Percentiles rank a stretch among this genome's conserved stretches.
These are phyloP conservation scores for Megalurothrips usitatus DNA, from an alignment of 2,888 invertebrate species.

Conservation along the genomic window DNA sequence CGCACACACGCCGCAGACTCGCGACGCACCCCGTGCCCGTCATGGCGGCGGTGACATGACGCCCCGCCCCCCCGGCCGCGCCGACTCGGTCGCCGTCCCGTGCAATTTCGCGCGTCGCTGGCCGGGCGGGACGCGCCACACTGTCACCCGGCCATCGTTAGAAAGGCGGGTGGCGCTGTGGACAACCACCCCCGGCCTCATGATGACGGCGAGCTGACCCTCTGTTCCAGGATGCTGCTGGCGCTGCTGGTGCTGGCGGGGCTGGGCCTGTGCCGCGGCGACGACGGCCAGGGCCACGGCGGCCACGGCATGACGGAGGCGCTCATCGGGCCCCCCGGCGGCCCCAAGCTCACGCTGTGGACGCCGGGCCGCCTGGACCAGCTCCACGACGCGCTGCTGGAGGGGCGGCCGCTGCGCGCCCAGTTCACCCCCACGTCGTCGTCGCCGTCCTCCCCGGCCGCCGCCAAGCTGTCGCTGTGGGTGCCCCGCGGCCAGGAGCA, in stretches of 20 bases:
- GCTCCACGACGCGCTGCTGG: conserved; percentile 15
- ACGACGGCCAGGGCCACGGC: background rate
- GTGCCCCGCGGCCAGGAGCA: conserved; percentile 8
- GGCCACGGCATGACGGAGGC: background rate
- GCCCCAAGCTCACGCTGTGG: conserved; percentile 20
- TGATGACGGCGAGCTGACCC: background rate
- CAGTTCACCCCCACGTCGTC: background rate
- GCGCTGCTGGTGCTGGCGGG: background rate
- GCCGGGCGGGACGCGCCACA: background rate
- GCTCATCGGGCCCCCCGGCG: background rate
- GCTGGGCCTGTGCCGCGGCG: background rate
- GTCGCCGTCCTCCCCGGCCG: background rate
- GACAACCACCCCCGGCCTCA: no score
- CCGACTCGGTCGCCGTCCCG: background rate
- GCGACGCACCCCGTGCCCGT: background rate
- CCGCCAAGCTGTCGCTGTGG: conserved; percentile 7
- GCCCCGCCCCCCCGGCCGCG: background rate
- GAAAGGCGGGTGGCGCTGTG: no score
- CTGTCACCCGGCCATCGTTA: no score
- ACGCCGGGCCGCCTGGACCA: background rate
- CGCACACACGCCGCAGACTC: no score
- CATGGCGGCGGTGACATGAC: background rate
- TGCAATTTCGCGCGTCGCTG: background rate
- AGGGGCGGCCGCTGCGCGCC: conserved; percentile 2
- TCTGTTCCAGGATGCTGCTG: background rate